Conservation (phyloP, 2,113 vertebrate species). For the Henicopernis longicauda region DNA sequence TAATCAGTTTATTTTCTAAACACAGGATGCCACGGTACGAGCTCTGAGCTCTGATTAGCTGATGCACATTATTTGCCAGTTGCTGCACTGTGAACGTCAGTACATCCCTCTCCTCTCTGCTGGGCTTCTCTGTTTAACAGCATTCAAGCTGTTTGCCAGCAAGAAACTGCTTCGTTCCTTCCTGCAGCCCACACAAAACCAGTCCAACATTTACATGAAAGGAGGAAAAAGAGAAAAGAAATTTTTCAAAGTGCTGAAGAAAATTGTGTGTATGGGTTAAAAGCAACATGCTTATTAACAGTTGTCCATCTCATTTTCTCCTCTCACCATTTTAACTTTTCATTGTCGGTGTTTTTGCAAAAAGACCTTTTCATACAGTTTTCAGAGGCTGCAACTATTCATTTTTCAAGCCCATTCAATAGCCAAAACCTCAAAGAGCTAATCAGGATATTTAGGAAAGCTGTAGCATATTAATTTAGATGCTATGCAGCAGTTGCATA, state of each 20-base stretch:
- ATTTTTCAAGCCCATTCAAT: background rate
- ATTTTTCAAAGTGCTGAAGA: background rate
- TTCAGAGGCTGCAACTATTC: background rate
- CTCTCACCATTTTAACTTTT: background rate
- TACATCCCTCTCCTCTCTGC: background rate
- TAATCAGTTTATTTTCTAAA: background rate
- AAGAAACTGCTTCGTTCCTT: background rate
- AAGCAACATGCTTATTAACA: background rate
- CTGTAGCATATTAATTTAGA: background rate
- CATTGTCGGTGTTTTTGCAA: background rate
- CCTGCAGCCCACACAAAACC: background rate
- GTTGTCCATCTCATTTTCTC: background rate
- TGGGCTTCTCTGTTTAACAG: background rate
- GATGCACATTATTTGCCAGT: background rate
- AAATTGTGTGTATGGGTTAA: accelerated
- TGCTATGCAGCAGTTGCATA: background rate
- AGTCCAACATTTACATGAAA: background rate
- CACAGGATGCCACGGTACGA: background rate
- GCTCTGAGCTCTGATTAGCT: background rate
- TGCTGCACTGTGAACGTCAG: accelerated
- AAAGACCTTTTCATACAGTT: background rate
- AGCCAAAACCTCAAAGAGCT: background rate
- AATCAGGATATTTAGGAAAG: background rate
- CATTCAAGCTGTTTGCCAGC: background rate
- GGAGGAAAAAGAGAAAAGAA: background rate